These are phyloP conservation scores for Darevskia nairensis DNA, from an alignment of 2,797 vertebrate genomes.

Conservation along the genomic window DNA sequence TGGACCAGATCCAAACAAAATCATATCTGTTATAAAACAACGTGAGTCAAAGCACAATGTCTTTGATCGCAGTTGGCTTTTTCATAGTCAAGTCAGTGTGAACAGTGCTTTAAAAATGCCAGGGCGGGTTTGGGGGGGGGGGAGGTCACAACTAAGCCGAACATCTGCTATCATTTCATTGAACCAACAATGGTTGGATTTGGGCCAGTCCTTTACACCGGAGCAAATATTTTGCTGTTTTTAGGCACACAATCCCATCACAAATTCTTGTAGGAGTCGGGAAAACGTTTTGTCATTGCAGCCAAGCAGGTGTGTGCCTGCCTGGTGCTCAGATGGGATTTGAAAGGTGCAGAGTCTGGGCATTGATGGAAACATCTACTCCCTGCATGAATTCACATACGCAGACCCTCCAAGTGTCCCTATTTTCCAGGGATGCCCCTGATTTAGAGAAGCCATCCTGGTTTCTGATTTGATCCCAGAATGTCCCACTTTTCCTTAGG, in stretches of 20 bases:
- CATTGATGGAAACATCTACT: not conserved
- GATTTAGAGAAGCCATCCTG: no score
- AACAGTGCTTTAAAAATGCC: slow-evolving; percentile 52
- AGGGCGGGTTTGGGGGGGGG: not conserved
- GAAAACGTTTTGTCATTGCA: not conserved
- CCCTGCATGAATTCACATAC: no score
- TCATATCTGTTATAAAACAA: slow-evolving; percentile 62
- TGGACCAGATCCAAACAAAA: slow-evolving; percentile 67
- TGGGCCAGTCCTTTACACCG: slow-evolving; percentile 33
- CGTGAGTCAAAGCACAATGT: slow-evolving; percentile 58
- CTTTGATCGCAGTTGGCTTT: slow-evolving; percentile 70
- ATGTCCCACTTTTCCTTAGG: no score
- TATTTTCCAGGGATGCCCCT: no score
- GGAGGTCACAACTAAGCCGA: slow-evolving; percentile 57
- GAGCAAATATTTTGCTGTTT: slow-evolving; percentile 38
- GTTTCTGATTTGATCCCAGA: no score
- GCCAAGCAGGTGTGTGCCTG: not conserved
- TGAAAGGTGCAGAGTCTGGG: not conserved
- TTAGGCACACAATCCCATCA: slow-evolving; percentile 2
- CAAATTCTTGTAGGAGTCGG: slow-evolving; percentile 18
- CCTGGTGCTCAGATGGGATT: not conserved
- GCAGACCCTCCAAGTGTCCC: no score
- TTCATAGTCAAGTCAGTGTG: slow-evolving; percentile 59
- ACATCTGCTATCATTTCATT: slow-evolving; percentile 55
- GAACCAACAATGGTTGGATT: slow-evolving; percentile 65